Conservation (phyloP, 2,113 vertebrate species). For the Amazona vittata region DNA sequence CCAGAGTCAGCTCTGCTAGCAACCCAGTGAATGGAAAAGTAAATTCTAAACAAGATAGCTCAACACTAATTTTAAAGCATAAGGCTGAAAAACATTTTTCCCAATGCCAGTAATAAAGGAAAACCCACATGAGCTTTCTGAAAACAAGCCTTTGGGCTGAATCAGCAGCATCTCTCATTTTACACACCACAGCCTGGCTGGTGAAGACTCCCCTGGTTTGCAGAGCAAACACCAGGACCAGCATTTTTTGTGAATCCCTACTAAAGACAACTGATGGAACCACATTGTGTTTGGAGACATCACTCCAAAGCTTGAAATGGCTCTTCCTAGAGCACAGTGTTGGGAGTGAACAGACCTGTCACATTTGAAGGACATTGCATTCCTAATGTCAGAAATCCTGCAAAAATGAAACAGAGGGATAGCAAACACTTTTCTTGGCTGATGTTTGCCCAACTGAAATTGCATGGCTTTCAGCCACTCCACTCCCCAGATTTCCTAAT, state of each 20-base stretch:
- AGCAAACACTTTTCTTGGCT: neutral
- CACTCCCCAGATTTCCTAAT: neutral
- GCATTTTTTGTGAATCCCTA: neutral
- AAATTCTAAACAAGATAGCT: neutral
- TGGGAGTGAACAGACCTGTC: neutral
- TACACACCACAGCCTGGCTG: neutral
- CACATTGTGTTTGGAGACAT: neutral
- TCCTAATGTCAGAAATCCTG: neutral
- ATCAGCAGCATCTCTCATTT: neutral
- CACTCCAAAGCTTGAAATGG: neutral
- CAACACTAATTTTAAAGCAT: neutral
- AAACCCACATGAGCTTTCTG: neutral
- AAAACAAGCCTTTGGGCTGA: neutral
- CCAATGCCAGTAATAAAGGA: neutral
- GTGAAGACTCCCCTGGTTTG: neutral
- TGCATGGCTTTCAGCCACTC: neutral
- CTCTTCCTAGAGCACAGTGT: neutral
- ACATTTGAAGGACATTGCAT: neutral
- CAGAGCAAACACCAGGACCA: neutral
- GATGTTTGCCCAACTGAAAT: neutral
- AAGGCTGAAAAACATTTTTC: neutral
- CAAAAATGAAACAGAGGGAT: neutral
- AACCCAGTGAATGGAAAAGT: neutral
- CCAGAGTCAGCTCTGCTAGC: neutral
- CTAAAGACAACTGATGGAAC: neutral